phyloP scores from a whole-genome alignment of 2,888 invertebrate species.

The Thereva nobilitata region DNA sequence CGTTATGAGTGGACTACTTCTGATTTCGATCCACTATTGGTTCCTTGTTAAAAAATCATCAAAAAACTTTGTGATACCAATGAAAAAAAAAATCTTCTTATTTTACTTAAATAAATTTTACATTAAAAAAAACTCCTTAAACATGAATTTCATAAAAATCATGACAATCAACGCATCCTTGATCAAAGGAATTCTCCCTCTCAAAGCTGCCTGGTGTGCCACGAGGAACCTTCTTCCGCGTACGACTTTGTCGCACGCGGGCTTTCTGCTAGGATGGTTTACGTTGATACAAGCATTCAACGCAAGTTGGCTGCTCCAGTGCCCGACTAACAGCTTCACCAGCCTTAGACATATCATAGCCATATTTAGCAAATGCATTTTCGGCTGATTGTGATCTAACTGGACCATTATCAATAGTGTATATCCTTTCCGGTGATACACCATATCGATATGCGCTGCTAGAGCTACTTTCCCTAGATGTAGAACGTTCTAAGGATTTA shows the following conservation, averaged over 20 bases:
- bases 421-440: conserved; percentile 55
- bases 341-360: conserved; percentile 55
- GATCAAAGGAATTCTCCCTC: conserved; percentile 43
- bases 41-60: conserved; percentile 13
- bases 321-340: conserved; percentile 63
- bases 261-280: conserved; percentile 70
- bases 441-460: conserved; percentile 51
- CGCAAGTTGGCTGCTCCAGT: conserved; percentile 73
- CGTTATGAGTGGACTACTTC: too few relatives aligned
- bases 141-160: conserved; percentile 65
- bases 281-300: conserved; percentile 71
- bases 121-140: conserved; percentile 51
- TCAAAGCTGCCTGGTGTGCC: conserved; percentile 48
- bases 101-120: conserved; percentile 10
- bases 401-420: conserved; percentile 50
- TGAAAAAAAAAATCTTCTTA: conserved; percentile 9
- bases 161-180: conserved; percentile 57
- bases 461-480: conserved; percentile 55
- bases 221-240: conserved; percentile 62
- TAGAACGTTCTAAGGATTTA: conserved; percentile 57
- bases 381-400: conserved; percentile 57
- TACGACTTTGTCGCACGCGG: conserved; percentile 65
- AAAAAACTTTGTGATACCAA: conserved; percentile 8
- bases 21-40: too few relatives aligned
- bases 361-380: conserved; percentile 55